Conservation (phyloP, 1,140 invertebrate species). For the Chrysopa pallens region DNA sequence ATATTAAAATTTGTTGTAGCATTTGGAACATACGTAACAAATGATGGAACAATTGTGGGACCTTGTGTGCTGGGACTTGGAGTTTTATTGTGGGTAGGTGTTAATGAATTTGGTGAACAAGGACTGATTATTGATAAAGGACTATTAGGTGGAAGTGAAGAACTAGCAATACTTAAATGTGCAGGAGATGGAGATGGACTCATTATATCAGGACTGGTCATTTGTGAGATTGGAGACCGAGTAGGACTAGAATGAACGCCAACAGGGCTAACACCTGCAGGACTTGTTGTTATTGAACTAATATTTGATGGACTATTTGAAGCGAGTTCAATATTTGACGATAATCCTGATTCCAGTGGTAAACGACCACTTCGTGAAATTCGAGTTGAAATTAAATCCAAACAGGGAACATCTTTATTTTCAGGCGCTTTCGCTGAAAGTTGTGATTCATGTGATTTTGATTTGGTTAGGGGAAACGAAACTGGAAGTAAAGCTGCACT, state of each 20-base stretch:
- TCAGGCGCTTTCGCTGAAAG: slow-evolving; percentile 43
- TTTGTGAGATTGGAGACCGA: slow-evolving; percentile 9
- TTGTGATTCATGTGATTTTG: slow-evolving; percentile 83
- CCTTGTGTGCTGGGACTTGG: neutral
- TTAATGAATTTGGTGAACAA: no score
- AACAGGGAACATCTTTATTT: slow-evolving; percentile 24
- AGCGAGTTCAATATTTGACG: slow-evolving; percentile 18
- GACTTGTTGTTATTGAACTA: slow-evolving; percentile 36
- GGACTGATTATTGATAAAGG: no score
- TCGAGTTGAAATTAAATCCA: slow-evolving; percentile 11
- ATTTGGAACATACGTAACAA: no score
- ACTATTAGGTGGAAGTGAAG: neutral
- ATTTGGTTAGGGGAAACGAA: slow-evolving; percentile 55
- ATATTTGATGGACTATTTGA: slow-evolving; percentile 13
- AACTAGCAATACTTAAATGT: neutral
- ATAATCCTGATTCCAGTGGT: slow-evolving; percentile 49
- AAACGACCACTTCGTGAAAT: slow-evolving; percentile 34
- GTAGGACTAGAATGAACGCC: neutral
- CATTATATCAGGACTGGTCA: slow-evolving; percentile 3
- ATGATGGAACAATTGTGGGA: neutral
- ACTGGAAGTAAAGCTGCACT: slow-evolving; percentile 20
- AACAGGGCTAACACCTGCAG: slow-evolving; percentile 20
- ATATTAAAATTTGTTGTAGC: no score
- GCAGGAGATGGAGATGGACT: slow-evolving; percentile 15
- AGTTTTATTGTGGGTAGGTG: neutral